Percentiles rank a stretch among this genome's conserved stretches.
These are phyloP conservation scores for Protobothrops flavoviridis DNA, from an alignment of 2,113 vertebrate species.

Conservation along the genomic window DNA sequence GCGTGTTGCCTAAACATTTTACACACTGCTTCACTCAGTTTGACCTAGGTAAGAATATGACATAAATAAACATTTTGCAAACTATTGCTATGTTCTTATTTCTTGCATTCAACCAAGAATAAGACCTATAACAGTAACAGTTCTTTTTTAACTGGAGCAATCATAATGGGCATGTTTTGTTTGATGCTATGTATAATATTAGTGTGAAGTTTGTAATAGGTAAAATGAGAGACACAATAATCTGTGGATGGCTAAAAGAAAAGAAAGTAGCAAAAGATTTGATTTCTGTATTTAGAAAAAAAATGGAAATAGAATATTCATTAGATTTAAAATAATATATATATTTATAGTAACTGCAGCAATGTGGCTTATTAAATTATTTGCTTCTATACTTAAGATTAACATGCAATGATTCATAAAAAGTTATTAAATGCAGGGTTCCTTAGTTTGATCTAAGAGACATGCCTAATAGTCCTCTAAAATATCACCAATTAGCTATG, in stretches of 20 bases:
- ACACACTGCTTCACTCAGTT: not conserved
- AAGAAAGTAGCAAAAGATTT: not conserved
- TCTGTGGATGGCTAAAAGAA: not conserved
- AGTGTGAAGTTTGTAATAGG: not conserved
- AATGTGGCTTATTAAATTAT: not conserved
- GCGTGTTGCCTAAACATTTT: not conserved
- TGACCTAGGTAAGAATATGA: not conserved
- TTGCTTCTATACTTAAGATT: not conserved
- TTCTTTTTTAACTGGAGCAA: not conserved
- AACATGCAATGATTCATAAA: not conserved
- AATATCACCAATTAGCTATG: not conserved
- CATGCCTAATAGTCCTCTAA: not conserved
- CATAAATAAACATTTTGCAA: not conserved
- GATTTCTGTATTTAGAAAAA: not conserved
- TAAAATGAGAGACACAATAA: not conserved
- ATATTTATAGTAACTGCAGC: not conserved
- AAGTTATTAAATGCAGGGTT: not conserved
- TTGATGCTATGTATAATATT: not conserved
- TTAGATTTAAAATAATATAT: not conserved
- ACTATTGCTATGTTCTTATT: not conserved
- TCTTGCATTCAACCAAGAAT: not conserved
- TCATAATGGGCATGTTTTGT: not conserved
- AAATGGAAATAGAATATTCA: not conserved
- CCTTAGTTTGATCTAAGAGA: not conserved
- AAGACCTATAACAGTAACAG: not conserved